Conservation (phyloP, 2,888 invertebrate genomes). For the Herminia tarsipennalis region DNA sequence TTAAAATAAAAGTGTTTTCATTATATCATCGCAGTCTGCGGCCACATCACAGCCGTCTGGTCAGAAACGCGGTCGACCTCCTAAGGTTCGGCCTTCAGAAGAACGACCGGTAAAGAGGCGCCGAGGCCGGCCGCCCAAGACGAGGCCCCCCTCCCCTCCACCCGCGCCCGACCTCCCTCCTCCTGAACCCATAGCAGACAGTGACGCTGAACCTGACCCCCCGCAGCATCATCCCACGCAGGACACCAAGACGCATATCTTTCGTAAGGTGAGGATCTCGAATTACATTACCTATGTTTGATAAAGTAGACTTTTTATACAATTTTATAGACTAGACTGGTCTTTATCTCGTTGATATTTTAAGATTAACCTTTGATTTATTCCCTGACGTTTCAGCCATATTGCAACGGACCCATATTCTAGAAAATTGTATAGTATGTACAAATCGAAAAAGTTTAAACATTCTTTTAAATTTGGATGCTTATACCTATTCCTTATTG, state of each 20-base stretch:
- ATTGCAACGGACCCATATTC: too few species aligned
- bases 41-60: constrained; percentile 23
- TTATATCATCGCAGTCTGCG: constrained; percentile 8
- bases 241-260: constrained; percentile 76
- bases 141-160: constrained; percentile 46
- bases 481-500: too few species aligned
- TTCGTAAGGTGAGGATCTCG: constrained; percentile 63
- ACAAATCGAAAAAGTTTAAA: too few species aligned
- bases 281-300: too few species aligned
- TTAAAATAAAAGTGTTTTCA: too few species aligned
- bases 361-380: too few species aligned
- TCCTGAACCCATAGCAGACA: constrained; percentile 50
- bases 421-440: too few species aligned
- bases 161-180: constrained; percentile 42
- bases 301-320: too few species aligned
- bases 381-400: too few species aligned
- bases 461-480: too few species aligned
- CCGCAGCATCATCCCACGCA: constrained; percentile 57
- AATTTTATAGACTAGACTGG: too few species aligned
- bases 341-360: too few species aligned
- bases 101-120: constrained; percentile 74
- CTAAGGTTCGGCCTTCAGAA: constrained; percentile 69
- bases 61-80: constrained; percentile 83
- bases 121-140: constrained; percentile 75
- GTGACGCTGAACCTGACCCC: constrained; percentile 64